phyloP scores from a whole-genome alignment of 2,888 invertebrate genomes.

The Zonitis immaculata region DNA sequence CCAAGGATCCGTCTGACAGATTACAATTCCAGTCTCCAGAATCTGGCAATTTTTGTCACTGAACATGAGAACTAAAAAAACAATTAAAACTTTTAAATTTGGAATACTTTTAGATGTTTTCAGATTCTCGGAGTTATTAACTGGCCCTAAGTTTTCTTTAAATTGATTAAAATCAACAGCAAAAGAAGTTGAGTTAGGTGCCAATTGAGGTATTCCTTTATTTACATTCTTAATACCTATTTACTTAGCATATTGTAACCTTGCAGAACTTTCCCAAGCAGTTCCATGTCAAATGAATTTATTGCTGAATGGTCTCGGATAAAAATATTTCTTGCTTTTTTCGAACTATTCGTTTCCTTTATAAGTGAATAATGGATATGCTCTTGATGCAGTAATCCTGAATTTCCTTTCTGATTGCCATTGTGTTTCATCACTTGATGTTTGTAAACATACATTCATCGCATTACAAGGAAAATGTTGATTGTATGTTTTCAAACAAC shows the following conservation, averaged over 20 bases:
- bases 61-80: too few species aligned
- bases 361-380: neutral
- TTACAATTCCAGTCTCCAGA: neutral
- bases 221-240: neutral
- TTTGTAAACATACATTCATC: neutral
- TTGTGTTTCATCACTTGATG: neutral
- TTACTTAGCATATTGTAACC: neutral
- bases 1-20: neutral
- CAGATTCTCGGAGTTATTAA: too few species aligned
- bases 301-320: neutral
- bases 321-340: conserved; percentile 2
- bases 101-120: too few species aligned
- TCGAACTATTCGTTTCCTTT: neutral
- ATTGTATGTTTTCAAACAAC: conserved; percentile 1
- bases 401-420: neutral
- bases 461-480: neutral
- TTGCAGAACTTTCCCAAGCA: neutral
- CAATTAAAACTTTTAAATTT: too few species aligned
- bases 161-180: neutral
- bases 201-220: neutral
- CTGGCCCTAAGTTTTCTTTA: neutral
- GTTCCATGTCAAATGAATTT: neutral
- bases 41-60: neutral
- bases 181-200: neutral
- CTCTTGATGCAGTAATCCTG: neutral